These are phyloP conservation scores for Pseudachorutes palmiensis DNA, from an alignment of 1,140 invertebrate genomes.

Conservation along the genomic window DNA sequence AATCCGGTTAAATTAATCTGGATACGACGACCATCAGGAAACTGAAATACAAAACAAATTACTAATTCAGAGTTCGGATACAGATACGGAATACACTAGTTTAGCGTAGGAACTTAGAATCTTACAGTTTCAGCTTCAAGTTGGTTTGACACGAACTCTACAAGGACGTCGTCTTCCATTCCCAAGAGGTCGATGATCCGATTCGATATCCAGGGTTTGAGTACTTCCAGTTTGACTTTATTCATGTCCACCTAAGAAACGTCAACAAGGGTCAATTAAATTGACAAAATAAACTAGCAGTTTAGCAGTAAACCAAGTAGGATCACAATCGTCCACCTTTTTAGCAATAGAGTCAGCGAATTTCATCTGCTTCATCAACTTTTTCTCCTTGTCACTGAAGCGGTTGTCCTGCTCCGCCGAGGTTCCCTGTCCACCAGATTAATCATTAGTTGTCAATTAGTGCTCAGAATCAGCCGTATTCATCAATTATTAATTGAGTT, in stretches of 20 bases:
- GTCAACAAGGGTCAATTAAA: conserved; percentile 19
- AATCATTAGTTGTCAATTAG: neutral
- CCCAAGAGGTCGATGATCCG: conserved; percentile 89
- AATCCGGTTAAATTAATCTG: conserved; percentile 99
- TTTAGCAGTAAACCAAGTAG: conserved; percentile 1
- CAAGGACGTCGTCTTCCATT: conserved; percentile 96
- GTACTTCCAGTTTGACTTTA: conserved; percentile 93
- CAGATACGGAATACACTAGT: neutral
- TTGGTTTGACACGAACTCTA: conserved; percentile 98
- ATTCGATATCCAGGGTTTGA: conserved; percentile 98
- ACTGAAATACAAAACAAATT: conserved; percentile 42
- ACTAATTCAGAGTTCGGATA: neutral
- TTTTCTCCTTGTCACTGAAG: conserved; percentile 99
- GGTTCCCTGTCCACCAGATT: conserved; percentile 64
- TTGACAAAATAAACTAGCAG: neutral
- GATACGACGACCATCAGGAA: conserved; percentile 95
- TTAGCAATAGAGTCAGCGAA: conserved; percentile 85
- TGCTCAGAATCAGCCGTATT: too few species aligned
- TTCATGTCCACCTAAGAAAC: conserved; percentile 88
- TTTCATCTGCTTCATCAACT: conserved; percentile 96
- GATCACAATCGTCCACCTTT: too few species aligned
- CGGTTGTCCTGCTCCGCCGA: conserved; percentile 96
- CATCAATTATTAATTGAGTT: too few species aligned
- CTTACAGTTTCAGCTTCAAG: conserved; percentile 78
- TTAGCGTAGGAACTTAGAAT: neutral